Evolutionary conservation across 1,140 invertebrate genomes (phyloP), one percentile per base, ranked within the genome.

Genomic region (Spodoptera frugiperda): DNA sequence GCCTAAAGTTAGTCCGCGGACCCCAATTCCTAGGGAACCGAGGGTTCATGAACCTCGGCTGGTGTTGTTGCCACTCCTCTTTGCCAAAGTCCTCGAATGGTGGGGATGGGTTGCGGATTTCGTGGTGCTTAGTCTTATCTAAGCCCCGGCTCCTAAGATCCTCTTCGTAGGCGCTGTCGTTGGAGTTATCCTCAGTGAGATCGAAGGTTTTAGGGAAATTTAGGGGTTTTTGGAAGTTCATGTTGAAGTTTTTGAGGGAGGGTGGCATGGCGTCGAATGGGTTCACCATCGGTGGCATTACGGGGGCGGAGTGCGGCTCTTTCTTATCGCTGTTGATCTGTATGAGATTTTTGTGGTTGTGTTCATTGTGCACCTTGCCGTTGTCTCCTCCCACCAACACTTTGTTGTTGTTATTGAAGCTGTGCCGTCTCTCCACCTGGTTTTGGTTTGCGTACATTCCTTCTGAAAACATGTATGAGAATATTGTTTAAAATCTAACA

Each of bases 371-470:
- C 33, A 81, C 84, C 49, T 85, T 88, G 1, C 84, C 88, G 21
- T 90, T 88, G 51, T 91, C 86, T 1, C 91, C 92, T 10, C 92
- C 92, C 2, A 94, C 92, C 12, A 94, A 49, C 0, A 94, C 92
- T 79, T 93, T 93, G 80, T 94, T 94, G 78, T 93, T 93, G 83
- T 94, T 93, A 83, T 91, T 92, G 81, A 91, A 92, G 48, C 86
- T 88, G 78, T 87, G 85, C 3, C 90, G 67, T 9, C 84, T 72
- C 14, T 87, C 81, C 8, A 70, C 33, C 33, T 82, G 84, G 11
- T 70, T 87, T 12, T 85, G 85, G 19, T 65, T 73, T 17, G 80
- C 72, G 67, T 90, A 92, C 85, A 90, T 84, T 30, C 82, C 87
- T 82, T 90, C 89, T 93, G 88, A 46, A 87, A n/a, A n/a, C n/a